Conservation (phyloP, 2,888 invertebrate species). For the Myopa testacea region DNA sequence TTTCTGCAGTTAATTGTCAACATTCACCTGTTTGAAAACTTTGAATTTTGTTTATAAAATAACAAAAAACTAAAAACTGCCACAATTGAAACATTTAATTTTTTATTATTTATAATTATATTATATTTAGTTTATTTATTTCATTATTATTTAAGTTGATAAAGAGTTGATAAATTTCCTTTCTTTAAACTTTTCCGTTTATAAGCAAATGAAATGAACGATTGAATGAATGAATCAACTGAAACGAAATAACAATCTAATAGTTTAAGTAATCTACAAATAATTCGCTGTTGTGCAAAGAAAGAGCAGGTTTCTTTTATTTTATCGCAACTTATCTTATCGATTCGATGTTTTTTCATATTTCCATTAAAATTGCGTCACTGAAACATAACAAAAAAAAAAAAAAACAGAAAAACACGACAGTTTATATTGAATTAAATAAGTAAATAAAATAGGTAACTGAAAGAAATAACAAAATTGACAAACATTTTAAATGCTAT, state of each 20-base stretch:
- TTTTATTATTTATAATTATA: neutral
- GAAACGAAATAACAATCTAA: conserved; percentile 5
- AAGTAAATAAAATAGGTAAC: too few relatives aligned
- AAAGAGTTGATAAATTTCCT: neutral
- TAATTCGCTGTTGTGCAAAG: conserved; percentile 1
- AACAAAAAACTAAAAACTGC: neutral
- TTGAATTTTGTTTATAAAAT: neutral
- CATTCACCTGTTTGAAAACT: conserved; percentile 19
- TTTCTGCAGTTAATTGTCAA: too few relatives aligned
- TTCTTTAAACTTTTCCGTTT: neutral
- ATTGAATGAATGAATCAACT: too few relatives aligned
- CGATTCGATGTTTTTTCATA: conserved; percentile 13
- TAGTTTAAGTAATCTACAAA: conserved; percentile 19
- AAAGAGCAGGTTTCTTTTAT: neutral
- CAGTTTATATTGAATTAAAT: neutral
- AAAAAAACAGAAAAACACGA: neutral
- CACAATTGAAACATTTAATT: neutral
- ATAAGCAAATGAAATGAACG: neutral
- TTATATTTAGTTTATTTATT: neutral
- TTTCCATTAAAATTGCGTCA: conserved; percentile 8
- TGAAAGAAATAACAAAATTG: too few relatives aligned
- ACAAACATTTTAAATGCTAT: too few relatives aligned
- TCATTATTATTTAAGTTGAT: neutral
- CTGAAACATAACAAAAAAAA: neutral
- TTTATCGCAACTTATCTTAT: conserved; percentile 11